These are phyloP conservation scores for Melinaea menophilus DNA, from an alignment of 2,888 invertebrate species.

Conservation along the genomic window DNA sequence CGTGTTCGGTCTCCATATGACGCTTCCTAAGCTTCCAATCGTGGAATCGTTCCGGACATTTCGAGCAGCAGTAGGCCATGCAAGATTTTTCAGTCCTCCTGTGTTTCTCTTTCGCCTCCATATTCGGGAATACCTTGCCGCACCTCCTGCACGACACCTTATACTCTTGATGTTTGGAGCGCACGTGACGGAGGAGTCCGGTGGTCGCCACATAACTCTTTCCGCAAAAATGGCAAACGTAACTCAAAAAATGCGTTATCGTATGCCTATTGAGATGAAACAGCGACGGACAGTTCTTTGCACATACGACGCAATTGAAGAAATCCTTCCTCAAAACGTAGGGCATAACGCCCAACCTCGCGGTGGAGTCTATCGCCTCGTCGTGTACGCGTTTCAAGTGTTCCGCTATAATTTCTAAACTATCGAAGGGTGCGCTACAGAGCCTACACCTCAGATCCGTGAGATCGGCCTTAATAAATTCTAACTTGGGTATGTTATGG, in stretches of 20 bases:
- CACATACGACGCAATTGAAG: slow-evolving; percentile 58
- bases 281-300: slow-evolving; percentile 55
- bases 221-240: slow-evolving; percentile 66
- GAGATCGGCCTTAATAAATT: slow-evolving; percentile 64
- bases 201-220: slow-evolving; percentile 64
- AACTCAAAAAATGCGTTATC: slow-evolving; percentile 62
- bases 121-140: slow-evolving; percentile 58
- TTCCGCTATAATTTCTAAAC: slow-evolving; percentile 47
- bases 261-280: slow-evolving; percentile 65
- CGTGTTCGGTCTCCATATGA: slow-evolving; percentile 63
- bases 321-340: slow-evolving; percentile 53
- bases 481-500: slow-evolving; percentile 59
- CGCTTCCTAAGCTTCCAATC: slow-evolving; percentile 56
- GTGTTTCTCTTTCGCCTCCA: slow-evolving; percentile 66
- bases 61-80: slow-evolving; percentile 64
- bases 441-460: slow-evolving; percentile 55
- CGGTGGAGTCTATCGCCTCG: slow-evolving; percentile 43
- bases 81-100: slow-evolving; percentile 59
- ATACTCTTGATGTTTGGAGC: slow-evolving; percentile 63
- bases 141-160: slow-evolving; percentile 60
- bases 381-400: slow-evolving; percentile 49
- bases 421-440: slow-evolving; percentile 42
- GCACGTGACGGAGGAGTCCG: slow-evolving; percentile 55
- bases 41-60: slow-evolving; percentile 60
- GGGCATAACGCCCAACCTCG: slow-evolving; percentile 63